phyloP scores from a whole-genome alignment of 1,140 invertebrate species.

The Zophobas morio region DNA sequence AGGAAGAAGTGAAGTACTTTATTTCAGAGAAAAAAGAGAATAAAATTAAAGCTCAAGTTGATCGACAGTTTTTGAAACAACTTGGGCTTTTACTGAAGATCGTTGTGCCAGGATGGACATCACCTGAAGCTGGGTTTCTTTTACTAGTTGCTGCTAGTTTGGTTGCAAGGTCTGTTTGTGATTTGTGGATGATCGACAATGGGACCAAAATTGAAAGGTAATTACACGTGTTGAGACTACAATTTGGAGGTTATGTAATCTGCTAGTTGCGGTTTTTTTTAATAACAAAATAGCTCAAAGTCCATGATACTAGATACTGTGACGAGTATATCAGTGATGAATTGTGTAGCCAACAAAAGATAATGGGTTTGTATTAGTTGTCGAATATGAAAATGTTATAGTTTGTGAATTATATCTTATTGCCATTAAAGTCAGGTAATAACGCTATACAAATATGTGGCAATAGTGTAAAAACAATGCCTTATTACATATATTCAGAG shows the following conservation, averaged over 20 bases:
- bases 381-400: too few relatives aligned
- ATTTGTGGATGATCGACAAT: constrained; percentile 97
- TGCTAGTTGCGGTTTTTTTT: background rate
- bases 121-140: constrained; percentile 84
- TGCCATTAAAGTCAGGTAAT: too few relatives aligned
- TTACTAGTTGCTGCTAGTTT: constrained; percentile 86
- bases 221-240: constrained; percentile 17
- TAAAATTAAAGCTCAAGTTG: constrained; percentile 86
- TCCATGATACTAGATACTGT: too few relatives aligned
- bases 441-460: too few relatives aligned
- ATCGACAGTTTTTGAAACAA: constrained; percentile 87
- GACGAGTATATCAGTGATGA: too few relatives aligned
- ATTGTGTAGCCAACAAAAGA: too few relatives aligned
- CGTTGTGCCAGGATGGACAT: constrained; percentile 84
- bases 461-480: too few relatives aligned
- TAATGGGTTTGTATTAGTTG: too few relatives aligned
- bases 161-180: constrained; percentile 91
- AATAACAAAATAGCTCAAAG: background rate
- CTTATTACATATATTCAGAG: too few relatives aligned
- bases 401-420: too few relatives aligned
- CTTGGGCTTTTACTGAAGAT: constrained; percentile 85
- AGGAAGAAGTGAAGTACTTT: constrained; percentile 83
- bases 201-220: constrained; percentile 94
- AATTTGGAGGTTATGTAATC: constrained; percentile 27
- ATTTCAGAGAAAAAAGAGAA: constrained; percentile 80